Conservation (phyloP, 2,797 vertebrate genomes). For the Danio jaintianensis region DNA sequence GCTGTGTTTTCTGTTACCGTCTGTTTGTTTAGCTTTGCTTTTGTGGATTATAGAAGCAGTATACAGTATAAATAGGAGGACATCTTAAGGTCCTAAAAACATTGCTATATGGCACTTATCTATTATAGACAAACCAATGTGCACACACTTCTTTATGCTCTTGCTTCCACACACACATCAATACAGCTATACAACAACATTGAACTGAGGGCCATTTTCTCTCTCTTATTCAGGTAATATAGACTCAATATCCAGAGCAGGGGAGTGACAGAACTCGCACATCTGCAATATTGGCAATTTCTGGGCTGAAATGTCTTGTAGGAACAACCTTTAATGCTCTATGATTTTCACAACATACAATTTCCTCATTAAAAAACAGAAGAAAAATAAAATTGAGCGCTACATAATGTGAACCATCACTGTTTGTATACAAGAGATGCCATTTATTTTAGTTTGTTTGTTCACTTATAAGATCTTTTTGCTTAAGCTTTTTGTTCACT, state of each 20-base stretch:
- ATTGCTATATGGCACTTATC: constrained; percentile 9
- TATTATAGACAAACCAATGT: constrained; percentile 27
- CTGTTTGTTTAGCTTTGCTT: constrained; percentile 8
- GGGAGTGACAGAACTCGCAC: background rate
- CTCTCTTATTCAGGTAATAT: background rate
- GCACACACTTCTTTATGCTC: background rate
- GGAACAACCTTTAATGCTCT: background rate
- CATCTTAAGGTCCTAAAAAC: constrained; percentile 2
- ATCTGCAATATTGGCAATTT: background rate
- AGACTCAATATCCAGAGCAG: background rate
- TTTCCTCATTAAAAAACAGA: background rate
- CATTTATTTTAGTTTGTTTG: background rate
- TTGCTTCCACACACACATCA: background rate
- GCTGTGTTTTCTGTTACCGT: background rate
- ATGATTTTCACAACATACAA: background rate
- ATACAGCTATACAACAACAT: background rate
- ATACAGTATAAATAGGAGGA: background rate
- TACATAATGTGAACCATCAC: too few species aligned
- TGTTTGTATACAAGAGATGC: too few species aligned
- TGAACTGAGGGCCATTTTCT: constrained; percentile 18
- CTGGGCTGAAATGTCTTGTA: background rate
- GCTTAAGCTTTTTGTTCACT: background rate
- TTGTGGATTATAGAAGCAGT: background rate
- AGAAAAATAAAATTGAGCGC: background rate
- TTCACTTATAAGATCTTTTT: too few species aligned